These are phyloP conservation scores for Osedax frankpressi DNA, from an alignment of 2,888 invertebrate species.

Conservation along the genomic window DNA sequence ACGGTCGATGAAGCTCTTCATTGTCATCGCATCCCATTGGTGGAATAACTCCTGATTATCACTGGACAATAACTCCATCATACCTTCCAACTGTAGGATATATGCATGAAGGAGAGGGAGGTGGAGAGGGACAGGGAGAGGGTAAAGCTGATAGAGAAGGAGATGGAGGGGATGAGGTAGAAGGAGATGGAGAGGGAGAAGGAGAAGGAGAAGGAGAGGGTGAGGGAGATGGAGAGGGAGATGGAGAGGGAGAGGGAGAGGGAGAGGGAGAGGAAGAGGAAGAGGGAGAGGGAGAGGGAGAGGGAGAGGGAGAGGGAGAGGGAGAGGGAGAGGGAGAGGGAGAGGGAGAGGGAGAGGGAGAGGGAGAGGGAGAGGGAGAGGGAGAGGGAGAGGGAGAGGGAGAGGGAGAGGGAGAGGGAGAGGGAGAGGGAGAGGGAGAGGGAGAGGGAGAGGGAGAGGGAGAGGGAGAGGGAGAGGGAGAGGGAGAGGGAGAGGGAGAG, in stretches of 20 bases:
- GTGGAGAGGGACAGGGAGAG: neutral
- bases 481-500: neutral
- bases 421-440: conserved; percentile 4
- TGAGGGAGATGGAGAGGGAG: neutral
- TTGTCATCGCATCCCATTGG: conserved; percentile 37
- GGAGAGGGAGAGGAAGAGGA: neutral
- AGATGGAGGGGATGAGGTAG: neutral
- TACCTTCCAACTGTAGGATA: neutral
- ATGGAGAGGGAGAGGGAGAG: neutral
- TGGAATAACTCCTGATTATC: neutral
- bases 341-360: conserved; percentile 7
- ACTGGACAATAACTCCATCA: neutral
- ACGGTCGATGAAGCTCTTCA: conserved; percentile 32
- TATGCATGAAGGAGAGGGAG: neutral
- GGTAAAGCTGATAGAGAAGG: neutral
- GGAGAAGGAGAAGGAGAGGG: neutral
- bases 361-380: conserved; percentile 2
- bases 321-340: neutral
- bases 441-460: neutral
- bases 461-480: neutral
- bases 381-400: neutral
- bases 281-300: neutral
- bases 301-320: neutral
- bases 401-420: conserved; percentile 6
- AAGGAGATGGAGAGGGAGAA: neutral